Base-by-base conservation (phyloP, 2,113 vertebrate species). In the Nerophis ophidion region DNA sequence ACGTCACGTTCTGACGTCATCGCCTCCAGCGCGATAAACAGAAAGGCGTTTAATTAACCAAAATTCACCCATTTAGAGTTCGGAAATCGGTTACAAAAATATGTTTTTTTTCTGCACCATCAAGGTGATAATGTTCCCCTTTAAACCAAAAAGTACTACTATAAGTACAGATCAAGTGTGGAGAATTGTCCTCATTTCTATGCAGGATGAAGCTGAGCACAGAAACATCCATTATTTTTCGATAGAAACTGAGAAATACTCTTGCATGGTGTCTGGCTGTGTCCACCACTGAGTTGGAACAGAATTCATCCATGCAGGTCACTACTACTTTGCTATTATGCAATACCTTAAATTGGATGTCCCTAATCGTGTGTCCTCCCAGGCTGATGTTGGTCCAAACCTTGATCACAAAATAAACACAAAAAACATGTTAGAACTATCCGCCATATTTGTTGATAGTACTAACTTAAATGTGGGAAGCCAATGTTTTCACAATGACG, bases 251-350 rank as follows among this genome's bases (percentile, higher is more conserved):
- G 82, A 70, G 51, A 5, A 0, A 52, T 11, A 17, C 67, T 87
- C 15, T 87, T 26, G 84, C 86, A 87, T 79, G 77, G 84, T 87
- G 86, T 87, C 86, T 87, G 86, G 82, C 84, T 87, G 84, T 61
- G 44, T 74, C 74, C 81, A 81, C 17, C 74, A 87, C 66, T 12
- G 33, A 63, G 84, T 57, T 82, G 76, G 77, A 63, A 56, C 84
- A 87, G 86, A 87, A 87, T 86, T 87, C 82, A 0, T 15, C 84
- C 84, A 81, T 84, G 86, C 81, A 12, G 5, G 3, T 4, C 26
- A 3, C 4, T 26, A 26, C 26, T 26, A 2, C 26, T 26, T 26
- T 26, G 4, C 26, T 26, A 26, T 26, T 26, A 26, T 26, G 26
- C 26, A 26, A 26, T 26, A 26, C 26, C 26, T 26, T 26, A 2